These are phyloP conservation scores for Chloropsis hardwickii DNA, from an alignment of 2,113 vertebrate genomes.

Conservation along the genomic window DNA sequence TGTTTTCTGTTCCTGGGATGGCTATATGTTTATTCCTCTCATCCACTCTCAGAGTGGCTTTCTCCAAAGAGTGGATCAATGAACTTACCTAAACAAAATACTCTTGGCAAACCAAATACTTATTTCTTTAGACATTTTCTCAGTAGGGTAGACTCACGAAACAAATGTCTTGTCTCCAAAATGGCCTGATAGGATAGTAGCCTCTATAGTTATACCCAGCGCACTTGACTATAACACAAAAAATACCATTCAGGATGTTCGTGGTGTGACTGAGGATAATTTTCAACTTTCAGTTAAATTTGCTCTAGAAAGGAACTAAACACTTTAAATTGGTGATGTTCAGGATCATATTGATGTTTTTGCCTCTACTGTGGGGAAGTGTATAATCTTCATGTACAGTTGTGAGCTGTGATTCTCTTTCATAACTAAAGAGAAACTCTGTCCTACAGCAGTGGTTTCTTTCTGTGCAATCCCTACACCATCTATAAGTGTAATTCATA, in stretches of 20 bases:
- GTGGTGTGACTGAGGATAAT: not conserved
- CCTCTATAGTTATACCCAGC: not conserved
- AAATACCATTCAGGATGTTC: not conserved
- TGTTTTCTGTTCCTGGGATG: not conserved
- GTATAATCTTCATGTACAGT: not conserved
- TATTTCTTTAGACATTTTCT: not conserved
- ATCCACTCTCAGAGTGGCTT: not conserved
- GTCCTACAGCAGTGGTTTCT: not conserved
- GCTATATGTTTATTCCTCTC: not conserved
- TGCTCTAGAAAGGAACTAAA: not conserved
- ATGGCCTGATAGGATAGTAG: not conserved
- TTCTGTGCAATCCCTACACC: not conserved
- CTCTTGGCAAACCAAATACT: not conserved
- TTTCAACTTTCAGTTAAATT: not conserved
- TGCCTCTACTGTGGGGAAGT: not conserved
- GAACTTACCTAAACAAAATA: not conserved
- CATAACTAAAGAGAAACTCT: not conserved
- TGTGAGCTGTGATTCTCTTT: not conserved
- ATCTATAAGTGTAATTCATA: not conserved
- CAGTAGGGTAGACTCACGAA: not conserved
- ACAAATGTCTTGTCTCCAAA: rapidly evolving
- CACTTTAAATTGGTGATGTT: not conserved
- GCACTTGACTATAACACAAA: not conserved
- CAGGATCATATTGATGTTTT: not conserved
- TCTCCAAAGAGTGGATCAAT: not conserved